Evolutionary conservation across 2,797 vertebrate genomes (phyloP), one percentile per base, ranked within the genome.

Genomic region (Notolabrus celidotus): DNA sequence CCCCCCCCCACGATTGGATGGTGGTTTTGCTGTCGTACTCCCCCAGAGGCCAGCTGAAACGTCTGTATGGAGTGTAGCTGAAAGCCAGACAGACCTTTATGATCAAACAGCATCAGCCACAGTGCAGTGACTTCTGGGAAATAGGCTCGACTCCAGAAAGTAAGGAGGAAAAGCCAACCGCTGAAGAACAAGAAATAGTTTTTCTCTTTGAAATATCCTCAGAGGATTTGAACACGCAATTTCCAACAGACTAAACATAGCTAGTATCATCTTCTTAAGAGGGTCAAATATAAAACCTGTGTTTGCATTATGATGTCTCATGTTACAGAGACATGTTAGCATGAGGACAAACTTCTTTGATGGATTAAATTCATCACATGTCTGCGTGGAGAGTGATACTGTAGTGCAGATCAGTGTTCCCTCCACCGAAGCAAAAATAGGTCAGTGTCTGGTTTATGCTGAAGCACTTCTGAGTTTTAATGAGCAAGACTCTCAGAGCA

Each of bases 21-120:
- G 71, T 3, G 10, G 58, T 65, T 36, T 55, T 46, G 64, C 77
- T 68, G 75, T 82, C 62, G 8, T 60, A 1, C 64, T 59, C 59
- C 74, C 76, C 55, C 33, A 63, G 74, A 80, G 77, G 50, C 57
- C 55, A 58, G 43, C 51, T 75, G 67, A 80, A 88, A 80, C 59
- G 73, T 82, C 70, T 80, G 46, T 55, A 65, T 52, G 58, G 52
- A 73, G 80, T 68, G 60, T 56, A 68, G 77, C 80, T 83, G 75
- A 79, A 84, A 85, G 61, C 39, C 69, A 84, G 78, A 61, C 55
- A 83, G 76, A 84, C 79, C 84, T 86, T 87, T 80, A 80, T 84
- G 85, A 89, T 86, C 83, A 80, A 87, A 84, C 23, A 0, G 53
- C 74, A 80, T 73, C 66, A 79, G 68, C 76, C 82, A 49, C 55